Conservation (phyloP, 2,888 invertebrate genomes). For the Salpingus planirostris region DNA sequence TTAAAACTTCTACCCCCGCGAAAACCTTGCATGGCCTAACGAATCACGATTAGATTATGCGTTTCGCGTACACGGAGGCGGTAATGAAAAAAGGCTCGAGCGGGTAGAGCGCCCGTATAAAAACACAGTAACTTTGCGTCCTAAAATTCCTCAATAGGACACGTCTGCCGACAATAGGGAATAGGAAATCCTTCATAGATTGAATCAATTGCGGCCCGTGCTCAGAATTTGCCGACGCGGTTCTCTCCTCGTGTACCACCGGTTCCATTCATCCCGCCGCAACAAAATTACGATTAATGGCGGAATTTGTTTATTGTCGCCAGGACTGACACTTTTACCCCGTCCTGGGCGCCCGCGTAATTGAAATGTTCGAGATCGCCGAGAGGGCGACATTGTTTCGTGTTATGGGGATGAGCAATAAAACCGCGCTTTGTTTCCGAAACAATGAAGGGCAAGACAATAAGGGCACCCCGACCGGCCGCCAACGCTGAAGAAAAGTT, state of each 20-base stretch:
- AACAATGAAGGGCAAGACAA: constrained; percentile 12
- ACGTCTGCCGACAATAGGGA: constrained; percentile 13
- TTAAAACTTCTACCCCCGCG: too few relatives aligned
- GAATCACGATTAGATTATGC: too few relatives aligned
- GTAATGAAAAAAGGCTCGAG: too few relatives aligned
- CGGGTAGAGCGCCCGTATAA: constrained; percentile 1
- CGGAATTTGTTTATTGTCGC: too few relatives aligned
- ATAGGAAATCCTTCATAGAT: constrained; percentile 17
- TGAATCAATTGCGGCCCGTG: constrained; percentile 19
- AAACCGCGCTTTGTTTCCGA: constrained; percentile 11
- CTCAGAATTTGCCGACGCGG: constrained; percentile 20
- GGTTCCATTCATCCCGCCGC: too few relatives aligned
- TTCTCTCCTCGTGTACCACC: too few relatives aligned
- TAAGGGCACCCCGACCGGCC: constrained; percentile 3
- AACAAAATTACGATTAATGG: too few relatives aligned
- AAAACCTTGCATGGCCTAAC: too few relatives aligned
- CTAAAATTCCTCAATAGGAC: constrained; percentile 9
- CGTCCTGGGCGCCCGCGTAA: too few relatives aligned
- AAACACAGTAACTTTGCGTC: constrained; percentile 1
- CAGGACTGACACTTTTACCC: too few relatives aligned
- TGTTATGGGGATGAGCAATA: constrained; percentile 7
- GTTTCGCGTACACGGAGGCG: too few relatives aligned
- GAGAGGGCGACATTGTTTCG: constrained; percentile 5
- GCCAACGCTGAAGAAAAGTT: constrained; percentile 6
- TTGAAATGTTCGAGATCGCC: constrained; percentile 1